Conservation (phyloP, 2,113 vertebrate genomes). For the Bambusicola thoracicus region DNA sequence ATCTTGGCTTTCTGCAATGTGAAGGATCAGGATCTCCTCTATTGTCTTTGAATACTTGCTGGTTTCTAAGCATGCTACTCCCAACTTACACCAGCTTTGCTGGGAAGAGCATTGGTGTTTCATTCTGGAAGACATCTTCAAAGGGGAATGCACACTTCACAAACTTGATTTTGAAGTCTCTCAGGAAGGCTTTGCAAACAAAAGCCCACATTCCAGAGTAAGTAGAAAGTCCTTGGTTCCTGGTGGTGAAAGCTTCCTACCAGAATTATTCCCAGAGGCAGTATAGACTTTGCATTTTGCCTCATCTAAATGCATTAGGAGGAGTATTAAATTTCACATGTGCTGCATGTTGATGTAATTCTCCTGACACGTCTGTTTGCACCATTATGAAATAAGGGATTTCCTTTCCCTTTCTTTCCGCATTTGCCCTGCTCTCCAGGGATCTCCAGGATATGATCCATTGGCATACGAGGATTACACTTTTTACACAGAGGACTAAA, state of each 20-base stretch:
- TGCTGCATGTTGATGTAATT: slow-evolving; percentile 70
- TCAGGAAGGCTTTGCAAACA: slow-evolving; percentile 67
- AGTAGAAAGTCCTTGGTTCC: slow-evolving; percentile 65
- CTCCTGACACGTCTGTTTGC: slow-evolving; percentile 72
- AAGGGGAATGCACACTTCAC: not conserved
- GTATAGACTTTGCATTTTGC: slow-evolving; percentile 65
- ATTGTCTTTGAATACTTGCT: not conserved
- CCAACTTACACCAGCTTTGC: not conserved
- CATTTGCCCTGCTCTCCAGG: slow-evolving; percentile 8
- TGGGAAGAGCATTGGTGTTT: not conserved
- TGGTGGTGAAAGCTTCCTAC: slow-evolving; percentile 63
- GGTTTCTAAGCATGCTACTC: not conserved
- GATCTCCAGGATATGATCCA: slow-evolving; percentile 45
- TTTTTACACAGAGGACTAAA: slow-evolving; percentile 45
- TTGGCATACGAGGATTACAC: slow-evolving; percentile 56
- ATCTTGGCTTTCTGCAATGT: not conserved
- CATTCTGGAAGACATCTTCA: slow-evolving; percentile 38
- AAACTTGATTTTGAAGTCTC: slow-evolving; percentile 46
- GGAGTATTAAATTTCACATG: slow-evolving; percentile 64
- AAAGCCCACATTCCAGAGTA: slow-evolving; percentile 63
- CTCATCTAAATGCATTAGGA: slow-evolving; percentile 72
- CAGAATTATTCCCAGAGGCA: slow-evolving; percentile 71
- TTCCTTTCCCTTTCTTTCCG: slow-evolving; percentile 73
- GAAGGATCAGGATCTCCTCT: not conserved
- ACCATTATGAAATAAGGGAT: slow-evolving; percentile 74